Base-by-base conservation (phyloP, 1,140 invertebrate species). In the Adelges cooleyi region DNA sequence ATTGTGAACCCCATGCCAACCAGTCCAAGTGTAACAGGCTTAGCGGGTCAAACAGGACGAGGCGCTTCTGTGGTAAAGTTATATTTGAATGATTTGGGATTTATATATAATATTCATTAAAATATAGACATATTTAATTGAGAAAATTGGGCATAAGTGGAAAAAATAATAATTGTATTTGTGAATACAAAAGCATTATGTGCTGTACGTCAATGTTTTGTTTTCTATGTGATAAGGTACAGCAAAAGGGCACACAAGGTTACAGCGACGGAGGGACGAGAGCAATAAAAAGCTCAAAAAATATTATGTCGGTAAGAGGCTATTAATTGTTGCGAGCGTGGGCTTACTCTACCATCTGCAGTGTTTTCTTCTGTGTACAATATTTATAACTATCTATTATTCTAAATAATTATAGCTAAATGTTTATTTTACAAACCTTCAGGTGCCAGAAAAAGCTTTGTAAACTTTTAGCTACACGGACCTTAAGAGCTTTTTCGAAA, bases 31-130 rank as follows among this genome's bases (percentile, higher is more conserved):
- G 56, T 62, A 8, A 77, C 83, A 20, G 77, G 75, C n/a, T 74
- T 86, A 68, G 85, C 84, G n/a, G 82, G 85, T 65, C 88, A 93
- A 74, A 91, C 89, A 27, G 90, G 90, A 65, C 81, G 90, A 66
- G 89, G 89, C 66, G 86, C 87, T 59, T 90, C 85, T 71, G 87
- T 94, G 80, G 91, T 93, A 78, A n/a, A 83, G 86, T 81, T 2
- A 27, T 44, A 6, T 0, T n/a, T 27, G 42, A 42, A 27, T 48
- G 17, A 2, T 59, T 59, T 46, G 18, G 42, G 5, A 25, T 18
- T 44, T 17, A 59, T n/a, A 59, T 4, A 44, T 59, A 42, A 13
- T 42, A 59, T 11, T 44, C 44, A 27, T 5, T 25, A 44, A 22
- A n/a, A 46, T n/a, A 33, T 62, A 18, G 42, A 29, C 6, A 4